phyloP scores from a whole-genome alignment of 2,797 vertebrate species.

The Sebastes wilsoni region DNA sequence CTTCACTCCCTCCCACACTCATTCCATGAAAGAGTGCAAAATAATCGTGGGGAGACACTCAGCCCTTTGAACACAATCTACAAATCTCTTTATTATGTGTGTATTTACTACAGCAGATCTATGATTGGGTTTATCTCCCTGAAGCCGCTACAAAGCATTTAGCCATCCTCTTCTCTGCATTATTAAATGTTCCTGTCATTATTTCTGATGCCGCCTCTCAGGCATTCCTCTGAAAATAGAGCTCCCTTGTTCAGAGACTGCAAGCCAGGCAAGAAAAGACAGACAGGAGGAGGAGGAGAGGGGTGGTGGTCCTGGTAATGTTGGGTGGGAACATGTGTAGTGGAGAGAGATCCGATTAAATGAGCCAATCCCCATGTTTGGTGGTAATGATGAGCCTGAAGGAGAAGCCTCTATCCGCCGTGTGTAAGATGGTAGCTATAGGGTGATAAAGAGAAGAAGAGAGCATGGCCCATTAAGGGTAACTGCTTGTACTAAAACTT shows the following conservation, averaged over 20 bases:
- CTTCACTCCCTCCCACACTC: conserved; percentile 15
- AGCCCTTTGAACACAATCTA: conserved; percentile 1
- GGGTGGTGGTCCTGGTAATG: conserved; percentile 10
- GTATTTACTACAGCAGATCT: conserved; percentile 30
- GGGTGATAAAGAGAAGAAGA: conserved; percentile 64
- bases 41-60: conserved; percentile 9
- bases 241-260: conserved; percentile 46
- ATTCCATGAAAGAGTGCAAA: conserved; percentile 8
- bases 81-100: conserved; percentile 19
- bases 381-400: conserved; percentile 68
- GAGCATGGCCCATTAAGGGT: conserved; percentile 52
- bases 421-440: conserved; percentile 38
- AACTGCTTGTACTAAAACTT: conserved; percentile 69
- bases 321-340: conserved; percentile 27
- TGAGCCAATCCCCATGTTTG: conserved; percentile 61
- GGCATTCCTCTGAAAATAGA: conserved; percentile 59
- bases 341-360: conserved; percentile 60
- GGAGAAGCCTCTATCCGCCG: conserved; percentile 48
- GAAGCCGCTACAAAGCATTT: conserved; percentile 37
- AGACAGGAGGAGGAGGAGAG: background rate
- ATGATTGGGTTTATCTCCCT: conserved; percentile 26
- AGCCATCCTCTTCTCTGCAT: conserved; percentile 25
- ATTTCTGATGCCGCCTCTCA: conserved; percentile 59
- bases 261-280: conserved; percentile 18
- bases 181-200: conserved; percentile 56